These are phyloP conservation scores for Eudasyphora cyanicolor DNA, from an alignment of 2,888 invertebrate species.

Conservation along the genomic window DNA sequence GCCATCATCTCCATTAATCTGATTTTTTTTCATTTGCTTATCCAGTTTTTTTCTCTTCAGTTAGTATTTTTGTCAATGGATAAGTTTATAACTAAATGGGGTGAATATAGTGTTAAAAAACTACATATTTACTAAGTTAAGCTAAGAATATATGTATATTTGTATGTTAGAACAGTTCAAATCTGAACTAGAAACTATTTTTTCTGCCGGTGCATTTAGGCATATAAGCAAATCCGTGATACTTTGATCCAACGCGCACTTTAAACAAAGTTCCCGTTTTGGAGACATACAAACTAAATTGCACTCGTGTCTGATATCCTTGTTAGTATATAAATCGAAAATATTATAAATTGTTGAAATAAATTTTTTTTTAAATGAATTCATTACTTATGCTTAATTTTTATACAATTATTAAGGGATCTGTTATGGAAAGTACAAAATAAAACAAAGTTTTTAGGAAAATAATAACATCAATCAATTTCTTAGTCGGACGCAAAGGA, in stretches of 20 bases:
- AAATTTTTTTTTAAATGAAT: no score
- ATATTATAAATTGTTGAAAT: no score
- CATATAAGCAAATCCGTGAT: conserved; percentile 34
- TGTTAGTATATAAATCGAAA: no score
- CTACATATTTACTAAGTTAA: conserved; percentile 5
- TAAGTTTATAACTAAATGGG: conserved; percentile 27
- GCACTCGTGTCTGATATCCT: no score
- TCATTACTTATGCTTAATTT: no score
- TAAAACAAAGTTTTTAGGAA: no score
- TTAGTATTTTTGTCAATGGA: not conserved
- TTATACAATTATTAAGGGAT: no score
- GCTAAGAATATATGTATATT: not conserved
- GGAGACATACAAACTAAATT: not conserved
- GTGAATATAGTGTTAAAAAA: not conserved
- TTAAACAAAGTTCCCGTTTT: conserved; percentile 19
- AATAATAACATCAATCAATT: no score
- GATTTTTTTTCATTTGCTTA: conserved; percentile 2
- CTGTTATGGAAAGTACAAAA: no score
- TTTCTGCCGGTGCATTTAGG: not conserved
- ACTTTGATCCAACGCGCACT: conserved; percentile 59
- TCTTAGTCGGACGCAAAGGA: no score
- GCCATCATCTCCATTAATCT: not conserved
- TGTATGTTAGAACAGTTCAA: not conserved
- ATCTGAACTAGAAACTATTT: no score
- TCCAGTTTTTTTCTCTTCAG: conserved; percentile 15